phyloP scores from a whole-genome alignment of 1,140 invertebrate genomes.

The Anoplolepis gracilipes region DNA sequence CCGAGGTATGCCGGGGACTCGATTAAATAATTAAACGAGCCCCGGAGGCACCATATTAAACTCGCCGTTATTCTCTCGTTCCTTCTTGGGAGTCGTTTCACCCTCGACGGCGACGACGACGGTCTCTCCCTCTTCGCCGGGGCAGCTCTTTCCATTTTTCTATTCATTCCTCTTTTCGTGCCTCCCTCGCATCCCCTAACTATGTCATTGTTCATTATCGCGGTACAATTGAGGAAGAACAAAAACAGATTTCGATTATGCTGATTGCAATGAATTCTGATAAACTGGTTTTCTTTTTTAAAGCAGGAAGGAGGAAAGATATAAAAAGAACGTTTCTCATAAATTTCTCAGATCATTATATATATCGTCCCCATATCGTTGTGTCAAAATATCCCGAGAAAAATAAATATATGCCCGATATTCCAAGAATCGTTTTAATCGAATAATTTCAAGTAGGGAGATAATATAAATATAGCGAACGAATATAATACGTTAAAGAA shows the following conservation, averaged over 20 bases:
- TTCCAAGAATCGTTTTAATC: constrained; percentile 26
- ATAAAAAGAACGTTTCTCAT: constrained; percentile 30
- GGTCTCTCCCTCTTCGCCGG: constrained; percentile 24
- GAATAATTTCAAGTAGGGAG: constrained; percentile 18
- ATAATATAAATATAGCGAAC: constrained; percentile 5
- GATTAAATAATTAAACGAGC: constrained; percentile 80
- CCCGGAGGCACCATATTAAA: constrained; percentile 74
- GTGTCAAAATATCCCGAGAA: background rate
- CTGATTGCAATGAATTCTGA: constrained; percentile 56
- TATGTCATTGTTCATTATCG: constrained; percentile 62
- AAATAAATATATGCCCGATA: constrained; percentile 20
- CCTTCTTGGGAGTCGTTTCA: constrained; percentile 54
- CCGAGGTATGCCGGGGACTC: constrained; percentile 70
- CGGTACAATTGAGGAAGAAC: constrained; percentile 54
- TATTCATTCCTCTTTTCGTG: background rate
- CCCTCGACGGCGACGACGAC: constrained; percentile 42
- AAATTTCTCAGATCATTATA: constrained; percentile 38
- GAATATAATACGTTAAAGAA: background rate
- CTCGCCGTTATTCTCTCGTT: constrained; percentile 72
- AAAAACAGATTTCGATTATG: constrained; percentile 67
- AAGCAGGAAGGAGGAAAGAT: background rate
- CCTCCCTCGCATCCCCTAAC: constrained; percentile 10
- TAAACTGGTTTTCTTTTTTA: constrained; percentile 40
- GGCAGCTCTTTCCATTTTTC: constrained; percentile 17
- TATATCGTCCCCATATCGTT: constrained; percentile 35